Evolutionary conservation across 2,113 vertebrate species (phyloP).

Genomic region (Hystrix brachyura): DNA sequence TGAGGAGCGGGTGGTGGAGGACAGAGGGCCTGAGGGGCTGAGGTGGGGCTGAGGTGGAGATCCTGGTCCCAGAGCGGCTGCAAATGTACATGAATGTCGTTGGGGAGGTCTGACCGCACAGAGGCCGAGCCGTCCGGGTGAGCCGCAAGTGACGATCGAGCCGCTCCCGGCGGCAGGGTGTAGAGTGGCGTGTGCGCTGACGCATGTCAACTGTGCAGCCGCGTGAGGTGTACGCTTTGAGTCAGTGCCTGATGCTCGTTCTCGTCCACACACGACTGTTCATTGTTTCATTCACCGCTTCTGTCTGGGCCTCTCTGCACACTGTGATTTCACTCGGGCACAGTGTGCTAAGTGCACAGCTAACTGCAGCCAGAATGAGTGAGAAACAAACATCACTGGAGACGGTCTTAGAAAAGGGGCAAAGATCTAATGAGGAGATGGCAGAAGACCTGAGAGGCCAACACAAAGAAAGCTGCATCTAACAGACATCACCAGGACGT

Average conservation of each 20-base stretch:
- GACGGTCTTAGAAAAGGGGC: not conserved
- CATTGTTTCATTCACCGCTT: not conserved
- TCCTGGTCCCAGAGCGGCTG: not conserved
- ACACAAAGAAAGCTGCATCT: not conserved
- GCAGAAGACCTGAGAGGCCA: not conserved
- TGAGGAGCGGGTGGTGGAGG: not conserved
- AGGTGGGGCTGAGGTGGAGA: not conserved
- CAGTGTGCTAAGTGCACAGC: not conserved
- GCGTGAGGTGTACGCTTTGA: not conserved
- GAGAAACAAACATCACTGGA: not conserved
- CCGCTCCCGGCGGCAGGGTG: not conserved
- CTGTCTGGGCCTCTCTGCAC: not conserved
- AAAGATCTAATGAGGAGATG: not conserved
- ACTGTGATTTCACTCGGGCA: not conserved
- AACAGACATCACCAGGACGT: too few species aligned
- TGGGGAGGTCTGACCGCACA: not conserved
- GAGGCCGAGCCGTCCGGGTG: not conserved
- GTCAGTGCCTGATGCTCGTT: not conserved
- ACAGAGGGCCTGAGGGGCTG: not conserved
- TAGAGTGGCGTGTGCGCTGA: not conserved
- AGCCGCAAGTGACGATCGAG: fast-evolving
- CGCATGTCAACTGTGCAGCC: not conserved
- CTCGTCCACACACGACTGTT: fast-evolving
- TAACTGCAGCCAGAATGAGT: not conserved
- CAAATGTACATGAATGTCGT: not conserved